A percentile compares a stretch with the other conserved stretches of the same genome.
Conservation (phyloP, 2,888 invertebrate genomes). For the Achlya flavicornis region DNA sequence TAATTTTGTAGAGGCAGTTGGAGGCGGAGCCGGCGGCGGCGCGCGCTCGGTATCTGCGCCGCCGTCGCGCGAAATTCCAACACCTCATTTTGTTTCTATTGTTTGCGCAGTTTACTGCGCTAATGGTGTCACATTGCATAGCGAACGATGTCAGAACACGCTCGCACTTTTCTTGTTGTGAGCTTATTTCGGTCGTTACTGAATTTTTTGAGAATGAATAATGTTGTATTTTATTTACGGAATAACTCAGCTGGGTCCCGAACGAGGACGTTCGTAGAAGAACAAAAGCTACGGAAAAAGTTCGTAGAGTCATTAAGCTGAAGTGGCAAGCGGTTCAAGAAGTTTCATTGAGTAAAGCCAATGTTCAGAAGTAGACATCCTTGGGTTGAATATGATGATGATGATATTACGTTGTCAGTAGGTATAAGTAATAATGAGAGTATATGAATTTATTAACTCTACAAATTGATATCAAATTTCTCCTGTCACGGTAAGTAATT, state of each 20-base stretch:
- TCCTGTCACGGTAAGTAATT: too few species aligned
- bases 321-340: too few species aligned
- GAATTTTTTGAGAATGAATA: conserved; percentile 42
- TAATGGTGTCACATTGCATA: conserved; percentile 81
- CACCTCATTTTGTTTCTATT: conserved; percentile 66
- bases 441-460: background rate
- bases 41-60: conserved; percentile 25
- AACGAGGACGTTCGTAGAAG: too few species aligned
- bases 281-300: too few species aligned
- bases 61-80: conserved; percentile 66
- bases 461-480: too few species aligned
- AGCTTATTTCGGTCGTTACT: conserved; percentile 60
- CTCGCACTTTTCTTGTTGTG: conserved; percentile 51
- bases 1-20: conserved; percentile 4
- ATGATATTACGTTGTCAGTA: too few species aligned
- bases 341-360: too few species aligned
- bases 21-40: conserved; percentile 37
- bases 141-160: conserved; percentile 64
- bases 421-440: background rate
- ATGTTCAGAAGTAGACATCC: too few species aligned
- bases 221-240: background rate
- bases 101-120: conserved; percentile 59
- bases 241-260: background rate
- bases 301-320: too few species aligned
- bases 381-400: too few species aligned